Conservation (phyloP, 1,140 invertebrate species). For the Lutraria rhynchaena region DNA sequence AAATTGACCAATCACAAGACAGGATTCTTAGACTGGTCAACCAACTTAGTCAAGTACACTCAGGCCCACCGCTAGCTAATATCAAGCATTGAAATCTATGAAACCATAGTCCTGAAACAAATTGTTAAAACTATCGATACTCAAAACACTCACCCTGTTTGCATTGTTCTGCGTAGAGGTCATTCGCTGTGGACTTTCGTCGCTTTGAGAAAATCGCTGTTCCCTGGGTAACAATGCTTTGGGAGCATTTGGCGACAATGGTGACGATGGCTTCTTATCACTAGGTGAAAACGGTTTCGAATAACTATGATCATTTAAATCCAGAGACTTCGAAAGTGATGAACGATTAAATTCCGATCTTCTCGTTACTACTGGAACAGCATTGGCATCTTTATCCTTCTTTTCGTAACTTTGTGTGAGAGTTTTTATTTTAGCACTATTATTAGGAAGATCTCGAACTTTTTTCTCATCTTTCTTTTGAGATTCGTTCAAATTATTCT, state of each 20-base stretch:
- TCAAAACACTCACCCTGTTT: slow-evolving; percentile 1
- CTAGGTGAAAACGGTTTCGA: slow-evolving; percentile 9
- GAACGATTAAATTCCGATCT: slow-evolving; percentile 44
- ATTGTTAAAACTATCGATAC: too few relatives aligned
- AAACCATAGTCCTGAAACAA: too few relatives aligned
- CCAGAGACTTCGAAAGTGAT: slow-evolving; percentile 42
- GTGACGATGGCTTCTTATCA: slow-evolving; percentile 32
- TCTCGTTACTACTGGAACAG: slow-evolving; percentile 26
- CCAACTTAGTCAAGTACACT: too few relatives aligned
- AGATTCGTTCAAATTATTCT: slow-evolving; percentile 44
- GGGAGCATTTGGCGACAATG: slow-evolving; percentile 42
- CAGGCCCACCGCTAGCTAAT: too few relatives aligned
- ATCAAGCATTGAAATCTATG: too few relatives aligned
- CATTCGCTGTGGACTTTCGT: not conserved
- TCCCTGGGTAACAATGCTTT: slow-evolving; percentile 39
- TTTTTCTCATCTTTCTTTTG: slow-evolving; percentile 48
- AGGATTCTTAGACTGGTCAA: too few relatives aligned
- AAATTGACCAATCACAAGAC: too few relatives aligned
- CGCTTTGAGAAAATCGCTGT: slow-evolving; percentile 22
- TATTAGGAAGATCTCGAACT: slow-evolving; percentile 5
- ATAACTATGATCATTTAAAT: slow-evolving; percentile 41
- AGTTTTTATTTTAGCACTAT: slow-evolving; percentile 62
- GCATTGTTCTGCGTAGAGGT: not conserved
- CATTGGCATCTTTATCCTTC: slow-evolving; percentile 63
- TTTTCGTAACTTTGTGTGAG: slow-evolving; percentile 72